Evolutionary conservation across 1,140 invertebrate species (phyloP), one percentile per base, ranked within the genome.

Genomic region (Meteorus sp.): DNA sequence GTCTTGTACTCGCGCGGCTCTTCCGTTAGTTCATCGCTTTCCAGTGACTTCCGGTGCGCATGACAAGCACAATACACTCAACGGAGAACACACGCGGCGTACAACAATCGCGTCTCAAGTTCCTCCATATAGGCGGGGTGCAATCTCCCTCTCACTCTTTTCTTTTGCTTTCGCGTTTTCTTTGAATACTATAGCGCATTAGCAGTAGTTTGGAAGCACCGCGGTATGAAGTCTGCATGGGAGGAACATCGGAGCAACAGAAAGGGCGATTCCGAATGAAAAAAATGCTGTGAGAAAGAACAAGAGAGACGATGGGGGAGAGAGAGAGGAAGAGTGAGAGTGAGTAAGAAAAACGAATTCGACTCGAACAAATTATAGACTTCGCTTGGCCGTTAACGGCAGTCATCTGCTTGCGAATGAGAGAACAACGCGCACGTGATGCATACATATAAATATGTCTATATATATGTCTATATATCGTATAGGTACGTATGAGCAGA

Each of bases 21-120:
- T 76, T 77, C 72, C 76, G 73, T 72, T 73, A 72, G 74, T 74
- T 75, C 67, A 74, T 78, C 76, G 76, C 78, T 76, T 80, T 79
- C 77, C 76, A 69, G 72, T 75, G 74, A 76, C 74, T 76, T 76
- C 74, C 74, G 76, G 76, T 79, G 74, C n/a, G 75, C 71, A 71
- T 68, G 67, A 64, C 60, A 61, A 61, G 66, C 61, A 71, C 65
- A 73, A 71, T 71, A 64, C 61, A 60, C 51, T 58, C 61, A 56
- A 61, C 65, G 60, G 58, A 64, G 51, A 54, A 59, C 76, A 77
- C 72, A 71, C 75, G 73, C 75, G 69, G 74, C 63, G 47, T 37
- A 64, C 61, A 78, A 80, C 76, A 80, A 80, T 80, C 70, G 71
- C 71, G 78, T 79, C 78, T 80, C 77, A 71, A 80, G 77, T 80